phyloP scores from a whole-genome alignment of 2,113 vertebrate species.

The Rhinolophus ferrumequinum region DNA sequence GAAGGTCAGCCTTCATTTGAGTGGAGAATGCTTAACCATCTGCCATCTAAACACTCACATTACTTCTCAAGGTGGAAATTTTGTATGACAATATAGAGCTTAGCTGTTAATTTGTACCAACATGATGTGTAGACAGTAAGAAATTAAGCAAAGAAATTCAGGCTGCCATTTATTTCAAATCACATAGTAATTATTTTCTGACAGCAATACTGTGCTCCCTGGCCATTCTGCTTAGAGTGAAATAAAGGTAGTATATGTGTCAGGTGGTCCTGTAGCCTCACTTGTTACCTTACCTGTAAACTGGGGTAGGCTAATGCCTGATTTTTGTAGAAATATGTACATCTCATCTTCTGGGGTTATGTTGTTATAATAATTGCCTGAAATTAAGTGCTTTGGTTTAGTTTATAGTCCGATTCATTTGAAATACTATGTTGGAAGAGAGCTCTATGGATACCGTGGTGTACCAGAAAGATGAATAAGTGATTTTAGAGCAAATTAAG shows the following conservation, averaged over 20 bases:
- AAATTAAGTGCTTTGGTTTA: not conserved
- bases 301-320: not conserved
- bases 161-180: constrained; percentile 40
- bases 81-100: not conserved
- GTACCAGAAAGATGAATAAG: not conserved
- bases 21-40: not conserved
- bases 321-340: not conserved
- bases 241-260: not conserved
- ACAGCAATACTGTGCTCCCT: not conserved
- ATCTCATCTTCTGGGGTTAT: not conserved
- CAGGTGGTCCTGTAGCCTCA: not conserved
- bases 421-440: not conserved
- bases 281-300: not conserved
- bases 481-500: not conserved
- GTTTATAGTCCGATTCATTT: not conserved
- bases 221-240: not conserved
- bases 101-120: constrained; percentile 41
- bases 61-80: constrained; percentile 18
- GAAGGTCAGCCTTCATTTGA: not conserved
- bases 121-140: not conserved
- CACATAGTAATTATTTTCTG: not conserved
- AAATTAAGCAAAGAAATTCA: constrained; percentile 49
- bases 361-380: not conserved
- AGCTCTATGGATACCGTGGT: not conserved
- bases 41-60: not conserved